Base-by-base conservation (phyloP, 2,888 invertebrate genomes). In the Periphyllus acericola region DNA sequence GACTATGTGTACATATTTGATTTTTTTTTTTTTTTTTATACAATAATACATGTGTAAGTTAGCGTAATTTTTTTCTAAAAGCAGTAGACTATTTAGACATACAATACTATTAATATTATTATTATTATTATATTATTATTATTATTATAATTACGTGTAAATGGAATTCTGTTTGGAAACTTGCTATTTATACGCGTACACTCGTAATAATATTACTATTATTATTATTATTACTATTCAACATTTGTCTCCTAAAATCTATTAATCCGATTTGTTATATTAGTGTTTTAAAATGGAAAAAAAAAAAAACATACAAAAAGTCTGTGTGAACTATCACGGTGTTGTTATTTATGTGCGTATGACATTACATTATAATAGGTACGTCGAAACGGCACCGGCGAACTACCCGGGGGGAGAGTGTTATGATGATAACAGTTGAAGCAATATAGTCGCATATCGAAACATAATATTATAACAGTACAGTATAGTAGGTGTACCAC, bases 251-350 rank as follows among this genome's bases (percentile, higher is more conserved):
- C 60, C 6, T 21, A 75, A 83, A 75, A 40, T 74, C 32, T 52
- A 71, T 85, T 85, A 85, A 85, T 60, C 52, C 85, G 78, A 85
- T 78, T 85, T 85, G 85, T 85, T 85, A 85, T 52, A 71, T 78
- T 78, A 85, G 84, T 85, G 68, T 85, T 85, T 78, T 68, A 68
- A 85, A 74, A 72, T 36, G 82, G 55, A 60, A 66, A 21, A 79
- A 79, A 79, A 83, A 71, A 68, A 71, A 83, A 21, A 11, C 25
- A 75, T 46, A 40, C 32, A 68, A 85, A 84, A 84, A 85, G 68
- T 85, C 68, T 79, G 78, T 52, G 68, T 85, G 68, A 78, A 85
- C 40, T 46, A 36, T n/a, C 21, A 21, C 4, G 9, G 83, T 74
- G 83, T 83, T 83, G 74, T 83, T 74, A 83, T 74, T 83, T 68